A percentile compares a stretch with the other conserved stretches of the same genome.
Evolutionary conservation across 2,888 invertebrate genomes (phyloP).

Genomic region (Tinea semifulvella): DNA sequence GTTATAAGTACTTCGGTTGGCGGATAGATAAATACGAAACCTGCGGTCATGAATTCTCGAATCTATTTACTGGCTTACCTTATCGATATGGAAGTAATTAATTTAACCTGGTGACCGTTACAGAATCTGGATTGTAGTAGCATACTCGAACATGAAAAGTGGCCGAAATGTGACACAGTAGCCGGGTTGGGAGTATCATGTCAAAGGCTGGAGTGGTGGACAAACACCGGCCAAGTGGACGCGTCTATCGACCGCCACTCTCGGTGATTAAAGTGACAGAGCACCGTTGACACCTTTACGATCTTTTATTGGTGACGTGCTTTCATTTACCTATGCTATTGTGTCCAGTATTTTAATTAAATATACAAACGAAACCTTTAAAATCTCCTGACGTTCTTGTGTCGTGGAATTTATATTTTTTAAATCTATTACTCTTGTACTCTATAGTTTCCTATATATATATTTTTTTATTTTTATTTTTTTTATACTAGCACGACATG

Average conservation of each 20-base stretch:
- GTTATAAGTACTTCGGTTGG: not conserved
- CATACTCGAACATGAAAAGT: conserved; percentile 34
- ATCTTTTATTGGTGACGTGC: not conserved
- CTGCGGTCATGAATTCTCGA: conserved; percentile 1
- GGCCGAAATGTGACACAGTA: conserved; percentile 22
- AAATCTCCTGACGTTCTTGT: no score
- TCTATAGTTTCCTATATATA: no score
- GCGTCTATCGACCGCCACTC: conserved; percentile 56
- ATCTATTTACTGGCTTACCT: not conserved
- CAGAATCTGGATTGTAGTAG: not conserved
- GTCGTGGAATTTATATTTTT: no score
- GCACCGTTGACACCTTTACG: conserved; percentile 55
- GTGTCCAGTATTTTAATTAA: no score
- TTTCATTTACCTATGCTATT: no score
- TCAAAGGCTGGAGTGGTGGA: conserved; percentile 58
- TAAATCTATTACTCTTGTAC: no score
- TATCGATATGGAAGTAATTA: conserved; percentile 26
- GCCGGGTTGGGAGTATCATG: conserved; percentile 34
- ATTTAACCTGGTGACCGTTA: conserved; percentile 26
- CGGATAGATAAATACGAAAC: not conserved
- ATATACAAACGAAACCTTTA: no score
- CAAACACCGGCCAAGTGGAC: conserved; percentile 52
- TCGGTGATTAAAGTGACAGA: conserved; percentile 62
- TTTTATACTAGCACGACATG: no score
- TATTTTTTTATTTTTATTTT: no score